Evolutionary conservation across 2,888 invertebrate genomes (phyloP), one percentile per base, ranked within the genome.

Genomic region (Hydraecia micacea): DNA sequence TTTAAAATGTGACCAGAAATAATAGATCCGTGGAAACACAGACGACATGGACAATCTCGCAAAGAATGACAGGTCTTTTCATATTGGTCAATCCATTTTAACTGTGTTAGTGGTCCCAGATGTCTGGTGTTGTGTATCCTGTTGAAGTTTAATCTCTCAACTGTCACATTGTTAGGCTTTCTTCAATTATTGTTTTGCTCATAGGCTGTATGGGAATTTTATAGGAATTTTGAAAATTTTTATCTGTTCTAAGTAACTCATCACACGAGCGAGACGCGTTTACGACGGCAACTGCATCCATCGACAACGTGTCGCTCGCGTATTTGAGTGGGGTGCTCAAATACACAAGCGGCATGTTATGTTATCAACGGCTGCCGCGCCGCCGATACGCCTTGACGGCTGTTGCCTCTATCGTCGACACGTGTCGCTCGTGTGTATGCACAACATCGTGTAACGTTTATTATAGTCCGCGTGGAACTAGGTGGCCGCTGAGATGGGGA

Each of bases 101-200:
- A 75, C 52, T 75, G 69, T 71, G 60, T 55, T 70, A 36, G 72
- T 80, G 36, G 76, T n/a, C 69, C 75, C 87, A 88, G 75, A 81
- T 89, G 87, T 79, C 74, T 83, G 68, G 65, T 80, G 66, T 80
- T 65, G 32, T 87, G 65, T 75, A 75, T 87, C 75, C 75, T 79
- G 75, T 81, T 76, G 73, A 75, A 65, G 69, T 75, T 75, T 66
- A 58, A 62, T 73, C 36, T 81, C 67, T 58, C 39, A 58, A n/a
- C 15, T 66, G 18, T 32, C 62, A 79, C 73, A 73, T 75, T 84
- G 72, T 76, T 77, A 52, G 15, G 62, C 55, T 72, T 68, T 71
- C 25, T 66, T 72, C 32, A n/a, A 55, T 55, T 52, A 25, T 36
- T 25, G 25, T 18, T 69, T n/a, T 52, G 52, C 15, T 25, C 18